phyloP scores from a whole-genome alignment of 1,140 invertebrate genomes.

The Pissodes strobi region DNA sequence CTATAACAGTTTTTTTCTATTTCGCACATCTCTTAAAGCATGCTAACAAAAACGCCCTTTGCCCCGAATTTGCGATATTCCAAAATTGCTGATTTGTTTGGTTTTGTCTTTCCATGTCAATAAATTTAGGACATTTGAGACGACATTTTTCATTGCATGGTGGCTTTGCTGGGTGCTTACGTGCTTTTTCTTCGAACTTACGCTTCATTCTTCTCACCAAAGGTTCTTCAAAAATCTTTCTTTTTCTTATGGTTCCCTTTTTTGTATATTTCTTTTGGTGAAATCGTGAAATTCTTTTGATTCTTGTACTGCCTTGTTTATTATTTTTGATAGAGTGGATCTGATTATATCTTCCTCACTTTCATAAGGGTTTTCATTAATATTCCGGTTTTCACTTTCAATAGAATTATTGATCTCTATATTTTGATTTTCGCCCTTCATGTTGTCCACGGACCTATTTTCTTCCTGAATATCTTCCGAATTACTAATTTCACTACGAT shows the following conservation, averaged over 20 bases:
- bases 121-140: constrained; percentile 22
- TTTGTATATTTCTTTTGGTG: constrained; percentile 4
- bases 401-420: not conserved
- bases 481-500: not conserved
- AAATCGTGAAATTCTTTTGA: too few species aligned
- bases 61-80: constrained; percentile 4
- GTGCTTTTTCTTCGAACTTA: constrained; percentile 18
- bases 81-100: constrained; percentile 26
- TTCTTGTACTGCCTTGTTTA: not conserved
- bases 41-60: constrained; percentile 18
- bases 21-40: constrained; percentile 14
- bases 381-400: constrained; percentile 5
- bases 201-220: constrained; percentile 7
- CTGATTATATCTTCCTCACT: constrained; percentile 6
- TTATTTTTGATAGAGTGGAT: constrained; percentile 4
- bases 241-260: constrained; percentile 14
- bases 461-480: not conserved
- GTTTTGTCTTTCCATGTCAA: constrained; percentile 12
- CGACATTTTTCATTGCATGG: constrained; percentile 23
- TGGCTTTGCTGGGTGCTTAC: constrained; percentile 13
- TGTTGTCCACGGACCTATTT: not conserved
- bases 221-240: constrained; percentile 22
- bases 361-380: constrained; percentile 14
- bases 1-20: constrained; percentile 17
- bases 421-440: constrained; percentile 1